phyloP scores from a whole-genome alignment of 2,113 vertebrate genomes.

The Procavia capensis region DNA sequence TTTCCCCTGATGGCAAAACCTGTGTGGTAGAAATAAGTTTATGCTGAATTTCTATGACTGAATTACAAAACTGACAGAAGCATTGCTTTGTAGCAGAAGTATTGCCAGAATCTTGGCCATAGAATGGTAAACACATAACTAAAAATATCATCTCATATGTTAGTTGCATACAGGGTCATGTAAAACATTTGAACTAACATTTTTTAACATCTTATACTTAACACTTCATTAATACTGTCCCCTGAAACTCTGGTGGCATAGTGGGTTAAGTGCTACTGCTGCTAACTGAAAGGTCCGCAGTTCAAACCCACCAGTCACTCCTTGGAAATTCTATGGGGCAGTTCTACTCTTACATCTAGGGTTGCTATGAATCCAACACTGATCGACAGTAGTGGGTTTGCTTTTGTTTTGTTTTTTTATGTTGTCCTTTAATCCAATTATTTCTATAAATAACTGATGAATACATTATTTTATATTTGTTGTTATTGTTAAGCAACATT shows the following conservation, averaged over 20 bases:
- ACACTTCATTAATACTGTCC: neutral
- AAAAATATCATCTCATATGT: neutral
- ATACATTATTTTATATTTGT: neutral
- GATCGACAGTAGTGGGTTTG: no score
- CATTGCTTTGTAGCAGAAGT: constrained; percentile 39
- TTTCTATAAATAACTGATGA: neutral
- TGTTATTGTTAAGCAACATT: no score
- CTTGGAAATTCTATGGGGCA: no score
- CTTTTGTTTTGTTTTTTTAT: no score
- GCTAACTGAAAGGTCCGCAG: no score
- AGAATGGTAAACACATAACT: neutral
- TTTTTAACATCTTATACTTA: neutral
- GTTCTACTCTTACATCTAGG: no score
- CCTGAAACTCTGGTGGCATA: no score
- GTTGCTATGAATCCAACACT: no score
- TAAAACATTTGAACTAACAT: neutral
- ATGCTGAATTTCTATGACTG: neutral
- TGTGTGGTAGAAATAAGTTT: neutral
- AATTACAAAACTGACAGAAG: neutral
- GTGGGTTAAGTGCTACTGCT: no score
- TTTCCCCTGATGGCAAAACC: neutral
- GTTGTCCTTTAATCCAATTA: neutral
- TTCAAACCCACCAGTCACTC: no score
- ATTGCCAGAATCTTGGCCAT: neutral
- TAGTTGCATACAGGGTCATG: neutral